Percentiles rank a stretch among this genome's conserved stretches.
These are phyloP conservation scores for Gnatocerus cornutus DNA, from an alignment of 2,888 invertebrate species.

Conservation along the genomic window DNA sequence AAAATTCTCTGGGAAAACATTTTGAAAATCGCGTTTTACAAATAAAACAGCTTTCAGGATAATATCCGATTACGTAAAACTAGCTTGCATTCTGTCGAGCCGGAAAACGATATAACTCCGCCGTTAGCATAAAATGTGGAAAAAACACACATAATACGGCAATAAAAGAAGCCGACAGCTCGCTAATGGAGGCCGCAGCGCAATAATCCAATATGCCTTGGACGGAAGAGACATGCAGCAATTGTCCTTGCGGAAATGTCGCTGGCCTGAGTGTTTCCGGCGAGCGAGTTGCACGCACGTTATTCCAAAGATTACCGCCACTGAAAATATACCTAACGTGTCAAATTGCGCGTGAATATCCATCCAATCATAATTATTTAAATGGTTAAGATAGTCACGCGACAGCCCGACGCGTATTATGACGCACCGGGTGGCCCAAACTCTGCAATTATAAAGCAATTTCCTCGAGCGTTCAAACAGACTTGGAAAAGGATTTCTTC, in stretches of 20 bases:
- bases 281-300: conserved; percentile 48
- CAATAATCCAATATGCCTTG: conserved; percentile 33
- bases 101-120: conserved; percentile 41
- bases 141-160: conserved; percentile 41
- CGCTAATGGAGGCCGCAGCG: conserved; percentile 36
- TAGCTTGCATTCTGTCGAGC: conserved; percentile 37
- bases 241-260: conserved; percentile 60
- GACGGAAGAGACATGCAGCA: conserved; percentile 51
- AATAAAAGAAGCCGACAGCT: conserved; percentile 40
- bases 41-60: conserved; percentile 43
- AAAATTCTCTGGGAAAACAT: background rate
- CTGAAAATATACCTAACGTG: conserved; percentile 39
- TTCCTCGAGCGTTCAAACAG: conserved; percentile 14
- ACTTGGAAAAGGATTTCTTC: conserved; percentile 27
- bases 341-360: conserved; percentile 47
- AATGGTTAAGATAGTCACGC: conserved; percentile 33
- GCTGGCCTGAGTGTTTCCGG: conserved; percentile 58
- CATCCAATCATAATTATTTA: conserved; percentile 46
- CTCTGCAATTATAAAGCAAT: conserved; percentile 38
- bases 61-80: conserved; percentile 45
- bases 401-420: conserved; percentile 16
- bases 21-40: conserved; percentile 30
- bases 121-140: conserved; percentile 39
- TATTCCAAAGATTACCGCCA: conserved; percentile 34
- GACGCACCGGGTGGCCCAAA: conserved; percentile 40